These are phyloP conservation scores for Pempheris klunzingeri DNA, from an alignment of 2,797 vertebrate genomes.

Conservation along the genomic window DNA sequence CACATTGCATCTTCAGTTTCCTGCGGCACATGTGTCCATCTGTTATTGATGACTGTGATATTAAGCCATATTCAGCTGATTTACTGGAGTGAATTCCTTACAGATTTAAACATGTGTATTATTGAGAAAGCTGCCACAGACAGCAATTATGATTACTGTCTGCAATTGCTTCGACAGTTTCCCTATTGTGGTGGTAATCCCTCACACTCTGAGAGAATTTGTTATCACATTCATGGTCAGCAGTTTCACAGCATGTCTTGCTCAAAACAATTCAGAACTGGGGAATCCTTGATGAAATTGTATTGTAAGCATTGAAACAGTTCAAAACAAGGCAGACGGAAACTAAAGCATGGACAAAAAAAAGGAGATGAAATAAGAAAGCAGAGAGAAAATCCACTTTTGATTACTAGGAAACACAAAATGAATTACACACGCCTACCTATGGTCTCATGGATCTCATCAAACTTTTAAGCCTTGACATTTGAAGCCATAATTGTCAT, in stretches of 20 bases:
- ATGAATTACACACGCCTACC: not conserved
- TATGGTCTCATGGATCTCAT: conserved; percentile 6
- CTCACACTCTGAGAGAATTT: conserved; percentile 12
- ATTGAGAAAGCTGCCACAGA: not conserved
- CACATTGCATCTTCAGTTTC: not conserved
- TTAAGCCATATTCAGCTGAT: not conserved
- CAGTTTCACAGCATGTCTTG: conserved; percentile 21
- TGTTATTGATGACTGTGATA: not conserved
- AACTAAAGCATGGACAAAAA: not conserved
- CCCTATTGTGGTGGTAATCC: not conserved
- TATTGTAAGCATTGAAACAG: not conserved
- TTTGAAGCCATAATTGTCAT: conserved; percentile 48
- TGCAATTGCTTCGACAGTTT: conserved; percentile 12
- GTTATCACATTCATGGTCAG: not conserved
- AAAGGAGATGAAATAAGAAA: not conserved
- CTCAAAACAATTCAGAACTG: not conserved
- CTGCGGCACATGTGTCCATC: conserved; percentile 1
- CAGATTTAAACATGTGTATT: not conserved
- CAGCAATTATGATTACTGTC: not conserved
- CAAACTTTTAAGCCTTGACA: conserved; percentile 38
- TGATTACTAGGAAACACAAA: not conserved
- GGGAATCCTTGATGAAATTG: not conserved
- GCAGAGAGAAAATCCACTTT: not conserved
- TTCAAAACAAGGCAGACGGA: not conserved
- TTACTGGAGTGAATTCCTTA: not conserved